Base-by-base conservation (phyloP, 2,888 invertebrate genomes). In the Oxyteleia sp. region DNA sequence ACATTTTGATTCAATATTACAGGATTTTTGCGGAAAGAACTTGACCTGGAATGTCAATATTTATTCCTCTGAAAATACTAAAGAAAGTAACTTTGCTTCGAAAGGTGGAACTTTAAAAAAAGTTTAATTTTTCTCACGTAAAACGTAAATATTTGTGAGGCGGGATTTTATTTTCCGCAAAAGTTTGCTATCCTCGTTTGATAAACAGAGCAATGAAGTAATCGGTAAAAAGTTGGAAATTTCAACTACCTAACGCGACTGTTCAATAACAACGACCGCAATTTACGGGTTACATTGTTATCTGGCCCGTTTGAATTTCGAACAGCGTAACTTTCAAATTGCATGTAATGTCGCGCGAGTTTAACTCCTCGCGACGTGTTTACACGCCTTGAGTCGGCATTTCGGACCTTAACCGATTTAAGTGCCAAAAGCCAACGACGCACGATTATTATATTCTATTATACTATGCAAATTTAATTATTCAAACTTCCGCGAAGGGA, bases 391-490 rank as follows among this genome's bases (percentile, higher is more conserved):
- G 45, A 63, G 45, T 64, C 32, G 11, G 49, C 38, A 64, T 64
- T 71, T 59, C 43, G 57, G 5, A 47, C 71, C 71, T 64, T 45
- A 79, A 43, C 64, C 71, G 43, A 71, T 79, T 64, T 45, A 69
- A 79, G 57, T 71, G 45, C 45, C 64, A n/a, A 18, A 45, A 79
- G 55, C 43, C 71, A 71, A 53, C 55, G 68, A 64, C 68, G 47
- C 11, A 55, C 49, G 15, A 64, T 79, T 79, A 41, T 64, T 71
- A 79, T 57, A 71, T 79, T 79, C 71, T 79, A 72, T 79, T 79
- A 72, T 66, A 55, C 51, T 72, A 66, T 79, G 66, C 79, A 79
- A 79, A 79, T 79, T 79, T 64, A 72, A 79, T 79, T 66, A 79
- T 64, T 38, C 64, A 47, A 79, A 79, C 71, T 72, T 71, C 13